Evolutionary conservation across 1,140 invertebrate genomes (phyloP).

Genomic region (Teleogryllus occipitalis): DNA sequence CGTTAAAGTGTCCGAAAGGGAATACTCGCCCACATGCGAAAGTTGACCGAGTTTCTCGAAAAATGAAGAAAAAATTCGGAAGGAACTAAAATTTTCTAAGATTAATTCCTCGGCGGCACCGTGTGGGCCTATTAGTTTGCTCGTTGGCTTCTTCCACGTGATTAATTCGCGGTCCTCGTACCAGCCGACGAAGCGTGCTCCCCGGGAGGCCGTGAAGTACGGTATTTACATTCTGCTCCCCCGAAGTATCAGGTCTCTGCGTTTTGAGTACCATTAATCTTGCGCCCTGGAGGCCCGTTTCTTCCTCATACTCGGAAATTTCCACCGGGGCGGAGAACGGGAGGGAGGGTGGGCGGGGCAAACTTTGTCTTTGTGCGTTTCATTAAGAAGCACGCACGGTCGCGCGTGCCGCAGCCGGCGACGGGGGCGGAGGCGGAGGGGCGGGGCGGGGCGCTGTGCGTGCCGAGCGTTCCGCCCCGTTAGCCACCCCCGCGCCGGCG

Average conservation of each 20-base stretch:
- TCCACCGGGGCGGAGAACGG: background rate
- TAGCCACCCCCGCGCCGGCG: background rate
- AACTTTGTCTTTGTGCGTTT: background rate
- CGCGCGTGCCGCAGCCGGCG: too few species aligned
- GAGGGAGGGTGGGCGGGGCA: background rate
- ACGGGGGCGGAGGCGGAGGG: too few species aligned
- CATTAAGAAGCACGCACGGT: background rate
- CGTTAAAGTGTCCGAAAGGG: too few species aligned
- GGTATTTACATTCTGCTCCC: background rate
- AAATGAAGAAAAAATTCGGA: too few species aligned
- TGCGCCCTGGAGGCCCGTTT: background rate
- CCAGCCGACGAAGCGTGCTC: background rate
- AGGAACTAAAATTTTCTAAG: too few species aligned
- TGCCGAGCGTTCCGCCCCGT: background rate
- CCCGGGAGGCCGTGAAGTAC: background rate
- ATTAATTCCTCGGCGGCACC: too few species aligned
- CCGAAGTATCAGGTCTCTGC: background rate
- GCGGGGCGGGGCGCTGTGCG: too few species aligned
- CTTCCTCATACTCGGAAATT: background rate
- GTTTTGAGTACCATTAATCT: conserved; percentile 1
- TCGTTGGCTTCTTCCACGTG: background rate
- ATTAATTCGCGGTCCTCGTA: background rate
- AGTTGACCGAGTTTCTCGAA: too few species aligned
- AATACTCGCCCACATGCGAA: too few species aligned
- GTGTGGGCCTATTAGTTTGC: too few species aligned